phyloP scores from a whole-genome alignment of 2,888 invertebrate genomes.

The Adineta ricciae region DNA sequence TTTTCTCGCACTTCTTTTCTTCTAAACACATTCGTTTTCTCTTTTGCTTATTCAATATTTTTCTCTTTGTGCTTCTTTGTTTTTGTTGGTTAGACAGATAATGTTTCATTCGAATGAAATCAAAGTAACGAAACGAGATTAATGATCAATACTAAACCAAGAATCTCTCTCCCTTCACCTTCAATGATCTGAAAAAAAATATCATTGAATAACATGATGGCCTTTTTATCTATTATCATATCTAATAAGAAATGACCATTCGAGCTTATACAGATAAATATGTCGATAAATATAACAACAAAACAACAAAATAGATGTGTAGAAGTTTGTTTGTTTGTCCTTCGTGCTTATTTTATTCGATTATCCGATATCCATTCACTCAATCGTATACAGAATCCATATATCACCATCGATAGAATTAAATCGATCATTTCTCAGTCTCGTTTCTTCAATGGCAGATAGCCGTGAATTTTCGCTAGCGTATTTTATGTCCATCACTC shows the following conservation, averaged over 20 bases:
- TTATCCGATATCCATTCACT: not conserved
- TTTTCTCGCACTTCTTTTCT: not conserved
- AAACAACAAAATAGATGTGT: too few species aligned
- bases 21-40: not conserved
- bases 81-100: not conserved
- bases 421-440: not conserved
- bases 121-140: not conserved
- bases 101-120: not conserved
- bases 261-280: too few species aligned
- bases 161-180: too few species aligned
- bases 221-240: too few species aligned
- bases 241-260: too few species aligned
- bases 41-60: not conserved
- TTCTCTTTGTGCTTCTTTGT: not conserved
- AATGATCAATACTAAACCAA: too few species aligned
- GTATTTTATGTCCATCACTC: not conserved
- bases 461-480: not conserved
- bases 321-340: not conserved
- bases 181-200: too few species aligned
- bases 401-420: too few species aligned
- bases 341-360: not conserved
- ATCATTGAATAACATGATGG: too few species aligned
- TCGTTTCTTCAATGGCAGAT: not conserved
- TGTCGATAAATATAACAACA: too few species aligned
- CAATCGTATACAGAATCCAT: not conserved